Conservation (phyloP, 2,888 invertebrate genomes). For the Trissonchulus latispiculum region DNA sequence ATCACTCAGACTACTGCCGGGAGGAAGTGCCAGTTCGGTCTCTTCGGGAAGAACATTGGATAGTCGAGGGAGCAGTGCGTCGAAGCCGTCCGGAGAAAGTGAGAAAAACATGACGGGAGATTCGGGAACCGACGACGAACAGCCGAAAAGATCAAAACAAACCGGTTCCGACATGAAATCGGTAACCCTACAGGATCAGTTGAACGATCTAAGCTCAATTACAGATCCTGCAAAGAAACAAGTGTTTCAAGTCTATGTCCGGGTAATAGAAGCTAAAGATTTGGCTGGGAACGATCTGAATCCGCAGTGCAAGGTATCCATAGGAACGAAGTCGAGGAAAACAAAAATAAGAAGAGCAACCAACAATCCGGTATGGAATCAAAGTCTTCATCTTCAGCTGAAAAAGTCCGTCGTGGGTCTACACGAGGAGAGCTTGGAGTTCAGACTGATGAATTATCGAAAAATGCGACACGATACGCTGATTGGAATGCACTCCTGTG, state of each 20-base stretch:
- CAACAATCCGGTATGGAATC: slow-evolving; percentile 10
- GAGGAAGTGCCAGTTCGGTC: too few relatives aligned
- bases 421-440: not conserved
- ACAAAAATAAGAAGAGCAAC: not conserved
- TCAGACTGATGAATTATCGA: not conserved
- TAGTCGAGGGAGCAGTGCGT: too few relatives aligned
- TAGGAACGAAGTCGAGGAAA: not conserved
- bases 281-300: not conserved
- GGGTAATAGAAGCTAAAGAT: slow-evolving; percentile 7
- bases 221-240: not conserved
- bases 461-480: not conserved
- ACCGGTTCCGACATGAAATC: too few relatives aligned
- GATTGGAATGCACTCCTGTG: slow-evolving; percentile 6
- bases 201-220: too few relatives aligned
- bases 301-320: not conserved
- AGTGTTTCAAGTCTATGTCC: slow-evolving; percentile 8
- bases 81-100: too few relatives aligned
- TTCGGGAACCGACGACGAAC: too few relatives aligned
- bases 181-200: too few relatives aligned
- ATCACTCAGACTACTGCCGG: too few relatives aligned
- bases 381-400: not conserved
- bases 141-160: too few relatives aligned
- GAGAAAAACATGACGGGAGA: too few relatives aligned
- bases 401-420: not conserved
- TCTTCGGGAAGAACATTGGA: too few relatives aligned